phyloP scores from a whole-genome alignment of 1,140 invertebrate genomes.

The Drosophila ogumai region DNA sequence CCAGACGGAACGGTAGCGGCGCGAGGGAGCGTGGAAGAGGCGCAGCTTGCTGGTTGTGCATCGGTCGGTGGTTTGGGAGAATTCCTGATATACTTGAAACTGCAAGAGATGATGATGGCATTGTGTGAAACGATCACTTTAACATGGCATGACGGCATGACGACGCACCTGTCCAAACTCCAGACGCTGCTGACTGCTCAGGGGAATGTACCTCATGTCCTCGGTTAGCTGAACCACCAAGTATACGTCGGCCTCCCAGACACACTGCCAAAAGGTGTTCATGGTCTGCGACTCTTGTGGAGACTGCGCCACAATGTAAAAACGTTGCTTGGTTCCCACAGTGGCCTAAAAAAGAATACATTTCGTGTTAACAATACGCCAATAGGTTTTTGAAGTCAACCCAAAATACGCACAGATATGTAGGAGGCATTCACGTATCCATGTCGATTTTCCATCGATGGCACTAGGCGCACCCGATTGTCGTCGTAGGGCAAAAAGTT shows the following conservation, averaged over 20 bases:
- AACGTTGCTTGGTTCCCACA: constrained; percentile 90
- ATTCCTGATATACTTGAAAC: constrained; percentile 89
- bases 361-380: not conserved
- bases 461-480: constrained; percentile 91
- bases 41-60: constrained; percentile 87
- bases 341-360: constrained; percentile 87
- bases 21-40: constrained; percentile 86
- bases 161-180: constrained; percentile 87
- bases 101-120: constrained; percentile 70
- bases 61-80: constrained; percentile 87
- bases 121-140: not conserved
- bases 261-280: constrained; percentile 93
- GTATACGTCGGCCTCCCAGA: constrained; percentile 93
- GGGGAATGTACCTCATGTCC: constrained; percentile 87
- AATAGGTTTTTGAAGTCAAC: not conserved
- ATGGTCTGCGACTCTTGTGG: constrained; percentile 85
- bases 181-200: constrained; percentile 85
- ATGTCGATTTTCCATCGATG: constrained; percentile 91
- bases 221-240: constrained; percentile 91
- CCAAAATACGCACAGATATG: constrained; percentile 87
- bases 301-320: constrained; percentile 94
- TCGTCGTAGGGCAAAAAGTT: constrained; percentile 94
- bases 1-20: constrained; percentile 89
- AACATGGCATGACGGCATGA: not conserved
- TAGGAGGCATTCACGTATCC: constrained; percentile 97